Conservation (phyloP, 2,797 vertebrate genomes). For the Aselliscus stoliczkanus region DNA sequence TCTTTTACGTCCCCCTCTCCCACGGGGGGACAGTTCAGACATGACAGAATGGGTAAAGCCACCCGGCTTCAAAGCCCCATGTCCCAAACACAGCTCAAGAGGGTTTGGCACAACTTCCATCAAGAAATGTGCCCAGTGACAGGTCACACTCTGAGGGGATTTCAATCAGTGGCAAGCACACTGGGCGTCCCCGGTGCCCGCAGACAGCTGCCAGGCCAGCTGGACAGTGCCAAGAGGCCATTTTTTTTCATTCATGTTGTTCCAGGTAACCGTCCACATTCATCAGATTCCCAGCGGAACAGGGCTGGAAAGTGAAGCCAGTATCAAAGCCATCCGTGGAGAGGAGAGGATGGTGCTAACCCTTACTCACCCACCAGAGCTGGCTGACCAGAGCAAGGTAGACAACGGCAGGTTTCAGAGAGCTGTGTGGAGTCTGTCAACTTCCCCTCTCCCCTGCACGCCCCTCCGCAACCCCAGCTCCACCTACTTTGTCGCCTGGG, state of each 20-base stretch:
- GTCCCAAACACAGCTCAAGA: neutral
- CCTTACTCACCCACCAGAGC: neutral
- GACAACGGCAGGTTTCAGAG: neutral
- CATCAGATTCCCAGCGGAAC: neutral
- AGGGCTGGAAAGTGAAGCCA: neutral
- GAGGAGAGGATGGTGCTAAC: neutral
- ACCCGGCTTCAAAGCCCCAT: neutral
- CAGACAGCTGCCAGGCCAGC: neutral
- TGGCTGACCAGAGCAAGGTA: neutral
- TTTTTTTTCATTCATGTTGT: accelerated
- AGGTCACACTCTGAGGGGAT: neutral
- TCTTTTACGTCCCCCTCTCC: neutral
- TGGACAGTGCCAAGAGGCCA: accelerated
- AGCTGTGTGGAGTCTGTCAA: accelerated
- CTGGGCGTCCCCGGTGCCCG: neutral
- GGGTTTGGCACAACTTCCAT: too few relatives aligned
- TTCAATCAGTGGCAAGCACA: neutral
- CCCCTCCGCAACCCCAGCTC: neutral
- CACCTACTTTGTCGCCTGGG: neutral
- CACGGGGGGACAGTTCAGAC: neutral
- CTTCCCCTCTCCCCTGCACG: too few relatives aligned
- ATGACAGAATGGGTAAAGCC: neutral
- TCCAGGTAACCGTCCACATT: too few relatives aligned
- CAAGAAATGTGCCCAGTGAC: neutral
- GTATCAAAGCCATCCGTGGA: neutral